These are phyloP conservation scores for Psittacara wagleri DNA, from an alignment of 2,113 vertebrate genomes.

Conservation along the genomic window DNA sequence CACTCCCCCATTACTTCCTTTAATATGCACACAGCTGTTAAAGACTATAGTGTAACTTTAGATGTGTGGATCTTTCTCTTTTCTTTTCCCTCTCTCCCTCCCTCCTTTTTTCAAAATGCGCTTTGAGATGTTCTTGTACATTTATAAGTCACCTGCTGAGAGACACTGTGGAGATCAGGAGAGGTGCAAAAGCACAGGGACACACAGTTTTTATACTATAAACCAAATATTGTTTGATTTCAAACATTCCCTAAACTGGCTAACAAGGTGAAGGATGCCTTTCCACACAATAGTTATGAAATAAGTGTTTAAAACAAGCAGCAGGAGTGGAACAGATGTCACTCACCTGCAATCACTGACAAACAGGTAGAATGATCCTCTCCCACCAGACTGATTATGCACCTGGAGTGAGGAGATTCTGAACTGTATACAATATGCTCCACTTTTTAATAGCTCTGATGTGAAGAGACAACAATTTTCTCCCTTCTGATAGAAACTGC, in stretches of 20 bases:
- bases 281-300: background rate
- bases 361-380: background rate
- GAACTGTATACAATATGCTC: background rate
- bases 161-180: slow-evolving; percentile 31
- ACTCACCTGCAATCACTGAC: background rate
- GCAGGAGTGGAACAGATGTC: background rate
- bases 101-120: slow-evolving; percentile 49
- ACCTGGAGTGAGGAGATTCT: slow-evolving; percentile 3
- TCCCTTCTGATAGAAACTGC: background rate
- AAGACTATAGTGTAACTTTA: slow-evolving; percentile 64
- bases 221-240: background rate
- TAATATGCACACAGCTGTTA: slow-evolving; percentile 76
- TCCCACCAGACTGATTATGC: slow-evolving; percentile 15
- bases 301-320: background rate
- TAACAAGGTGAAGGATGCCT: background rate
- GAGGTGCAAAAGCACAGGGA: slow-evolving; percentile 44
- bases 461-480: background rate
- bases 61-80: slow-evolving; percentile 42
- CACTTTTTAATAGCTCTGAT: slow-evolving; percentile 24
- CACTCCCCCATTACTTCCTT: slow-evolving; percentile 76
- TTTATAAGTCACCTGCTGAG: slow-evolving; percentile 63
- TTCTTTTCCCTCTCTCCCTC: background rate
- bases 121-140: slow-evolving; percentile 36
- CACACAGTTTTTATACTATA: slow-evolving; percentile 6
- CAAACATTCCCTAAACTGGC: background rate